A percentile compares a stretch with the other conserved stretches of the same genome.
These are phyloP conservation scores for Mythimna vitellina DNA, from an alignment of 2,888 invertebrate species.

Conservation along the genomic window DNA sequence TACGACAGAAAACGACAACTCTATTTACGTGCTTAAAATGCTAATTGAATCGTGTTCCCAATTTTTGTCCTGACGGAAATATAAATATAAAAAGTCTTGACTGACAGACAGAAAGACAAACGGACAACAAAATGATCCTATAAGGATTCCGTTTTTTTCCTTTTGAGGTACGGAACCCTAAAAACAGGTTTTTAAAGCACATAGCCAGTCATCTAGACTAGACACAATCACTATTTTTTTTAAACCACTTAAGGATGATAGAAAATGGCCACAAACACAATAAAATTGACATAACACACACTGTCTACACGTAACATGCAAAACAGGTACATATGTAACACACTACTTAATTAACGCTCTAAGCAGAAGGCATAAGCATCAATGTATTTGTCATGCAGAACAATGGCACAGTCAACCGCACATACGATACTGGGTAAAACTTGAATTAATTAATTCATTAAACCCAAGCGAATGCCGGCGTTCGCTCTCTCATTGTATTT, in stretches of 20 bases:
- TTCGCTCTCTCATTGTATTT: no score
- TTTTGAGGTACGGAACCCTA: no score
- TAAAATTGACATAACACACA: conserved; percentile 24
- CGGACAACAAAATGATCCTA: no score
- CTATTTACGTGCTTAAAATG: background rate
- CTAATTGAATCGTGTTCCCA: no score
- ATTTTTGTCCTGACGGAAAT: no score
- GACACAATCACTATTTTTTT: background rate
- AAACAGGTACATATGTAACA: conserved; percentile 24
- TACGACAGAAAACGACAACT: background rate
- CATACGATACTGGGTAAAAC: background rate
- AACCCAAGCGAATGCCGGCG: no score
- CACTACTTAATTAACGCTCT: conserved; percentile 54
- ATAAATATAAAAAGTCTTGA: no score
- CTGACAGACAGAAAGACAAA: no score
- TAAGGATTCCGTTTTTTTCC: no score
- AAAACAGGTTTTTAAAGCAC: background rate
- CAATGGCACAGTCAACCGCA: conserved; percentile 1
- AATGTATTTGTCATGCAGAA: conserved; percentile 68
- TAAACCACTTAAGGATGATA: background rate
- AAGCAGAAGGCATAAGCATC: conserved; percentile 76
- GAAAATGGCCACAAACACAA: conserved; percentile 9
- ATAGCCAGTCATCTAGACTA: background rate
- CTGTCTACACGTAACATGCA: conserved; percentile 50
- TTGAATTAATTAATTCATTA: no score